Percentiles rank a stretch among this genome's conserved stretches.
Evolutionary conservation across 2,888 invertebrate genomes (phyloP).

Genomic region (Sphinx pinastri): DNA sequence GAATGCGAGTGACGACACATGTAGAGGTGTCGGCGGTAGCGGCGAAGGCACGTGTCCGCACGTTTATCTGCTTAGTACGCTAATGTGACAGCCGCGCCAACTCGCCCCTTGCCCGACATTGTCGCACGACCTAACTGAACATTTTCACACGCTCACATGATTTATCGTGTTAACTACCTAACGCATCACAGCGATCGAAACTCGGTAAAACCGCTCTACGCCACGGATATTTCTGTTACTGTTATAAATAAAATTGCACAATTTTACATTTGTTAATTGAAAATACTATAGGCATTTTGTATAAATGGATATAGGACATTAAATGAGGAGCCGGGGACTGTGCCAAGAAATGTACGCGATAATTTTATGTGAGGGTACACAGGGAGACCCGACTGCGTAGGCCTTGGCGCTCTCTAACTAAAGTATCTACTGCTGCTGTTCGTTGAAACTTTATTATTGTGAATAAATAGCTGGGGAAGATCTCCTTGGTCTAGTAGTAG

Average conservation of each 20-base stretch:
- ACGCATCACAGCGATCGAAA: constrained; percentile 42
- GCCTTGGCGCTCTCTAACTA: background rate
- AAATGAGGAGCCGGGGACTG: background rate
- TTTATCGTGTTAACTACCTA: constrained; percentile 40
- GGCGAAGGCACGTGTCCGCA: constrained; percentile 54
- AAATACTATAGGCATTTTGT: background rate
- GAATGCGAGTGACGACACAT: constrained; percentile 37
- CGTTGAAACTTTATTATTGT: no score
- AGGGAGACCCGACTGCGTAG: background rate
- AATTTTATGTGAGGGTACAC: background rate
- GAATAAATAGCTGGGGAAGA: no score
- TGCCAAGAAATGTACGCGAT: constrained; percentile 14
- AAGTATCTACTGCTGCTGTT: no score
- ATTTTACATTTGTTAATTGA: background rate
- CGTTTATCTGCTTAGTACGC: constrained; percentile 69
- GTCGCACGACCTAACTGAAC: constrained; percentile 45
- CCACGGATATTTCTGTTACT: constrained; percentile 26
- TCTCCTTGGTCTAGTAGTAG: no score
- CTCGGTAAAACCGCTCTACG: constrained; percentile 25
- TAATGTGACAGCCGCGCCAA: constrained; percentile 57
- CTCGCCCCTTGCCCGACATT: constrained; percentile 36
- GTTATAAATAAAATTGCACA: constrained; percentile 30
- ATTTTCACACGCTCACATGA: constrained; percentile 47
- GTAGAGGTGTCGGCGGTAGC: constrained; percentile 36
- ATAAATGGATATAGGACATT: background rate